These are phyloP conservation scores for Hypsopygia costalis DNA, from an alignment of 2,888 invertebrate species.

Conservation along the genomic window DNA sequence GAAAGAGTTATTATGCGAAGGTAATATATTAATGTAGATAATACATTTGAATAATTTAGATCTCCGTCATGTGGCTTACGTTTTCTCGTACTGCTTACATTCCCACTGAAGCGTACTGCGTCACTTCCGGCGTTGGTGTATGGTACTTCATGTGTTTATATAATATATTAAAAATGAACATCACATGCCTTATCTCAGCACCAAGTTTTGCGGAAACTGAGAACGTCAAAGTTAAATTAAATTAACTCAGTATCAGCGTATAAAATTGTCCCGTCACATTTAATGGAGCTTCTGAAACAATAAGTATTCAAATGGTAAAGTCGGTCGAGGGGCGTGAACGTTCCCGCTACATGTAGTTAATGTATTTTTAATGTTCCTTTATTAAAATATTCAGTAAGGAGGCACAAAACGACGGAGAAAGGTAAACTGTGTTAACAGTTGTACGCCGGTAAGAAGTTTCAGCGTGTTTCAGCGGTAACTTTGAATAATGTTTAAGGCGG, in stretches of 20 bases:
- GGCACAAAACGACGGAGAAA: slow-evolving; percentile 15
- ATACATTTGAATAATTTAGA: too few species aligned
- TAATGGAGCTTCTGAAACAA: slow-evolving; percentile 21
- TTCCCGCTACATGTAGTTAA: slow-evolving; percentile 28
- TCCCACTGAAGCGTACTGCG: too few species aligned
- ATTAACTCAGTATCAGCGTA: slow-evolving; percentile 16
- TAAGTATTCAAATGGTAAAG: slow-evolving; percentile 22
- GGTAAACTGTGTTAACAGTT: slow-evolving; percentile 16
- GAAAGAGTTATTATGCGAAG: too few species aligned
- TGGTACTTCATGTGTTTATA: too few species aligned
- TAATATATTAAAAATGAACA: too few species aligned
- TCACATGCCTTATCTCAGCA: neutral
- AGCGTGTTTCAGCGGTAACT: neutral
- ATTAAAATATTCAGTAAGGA: slow-evolving; percentile 28
- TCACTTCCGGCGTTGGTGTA: too few species aligned
- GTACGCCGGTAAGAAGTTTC: slow-evolving; percentile 9
- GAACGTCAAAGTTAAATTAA: slow-evolving; percentile 20
- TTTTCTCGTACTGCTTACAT: too few species aligned
- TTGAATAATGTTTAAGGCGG: slow-evolving; percentile 8
- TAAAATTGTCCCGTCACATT: slow-evolving; percentile 21
- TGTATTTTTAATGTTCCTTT: slow-evolving; percentile 41
- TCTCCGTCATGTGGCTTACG: too few species aligned
- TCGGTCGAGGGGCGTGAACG: slow-evolving; percentile 18
- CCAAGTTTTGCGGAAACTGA: slow-evolving; percentile 9
- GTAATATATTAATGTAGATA: too few species aligned